phyloP scores from a whole-genome alignment of 2,113 vertebrate species.

The Buteo buteo region DNA sequence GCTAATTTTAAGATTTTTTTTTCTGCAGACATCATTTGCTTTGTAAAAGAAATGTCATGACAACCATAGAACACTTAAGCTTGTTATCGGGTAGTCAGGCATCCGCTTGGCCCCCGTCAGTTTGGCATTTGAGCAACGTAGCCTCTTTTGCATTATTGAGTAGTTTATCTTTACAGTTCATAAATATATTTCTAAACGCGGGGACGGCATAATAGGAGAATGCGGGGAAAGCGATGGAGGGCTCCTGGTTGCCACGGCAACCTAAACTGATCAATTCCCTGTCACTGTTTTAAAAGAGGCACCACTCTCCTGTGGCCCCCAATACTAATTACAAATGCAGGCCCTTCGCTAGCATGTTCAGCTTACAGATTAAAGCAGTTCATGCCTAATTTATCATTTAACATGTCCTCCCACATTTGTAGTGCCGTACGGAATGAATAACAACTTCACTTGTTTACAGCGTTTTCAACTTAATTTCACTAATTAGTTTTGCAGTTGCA shows the following conservation, averaged over 20 bases:
- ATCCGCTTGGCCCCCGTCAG: slow-evolving; percentile 62
- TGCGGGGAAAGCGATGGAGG: slow-evolving; percentile 55
- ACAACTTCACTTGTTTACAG: slow-evolving; percentile 75
- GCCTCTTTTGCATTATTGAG: slow-evolving; percentile 74
- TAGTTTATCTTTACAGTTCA: slow-evolving; percentile 73
- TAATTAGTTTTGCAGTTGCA: slow-evolving; percentile 72
- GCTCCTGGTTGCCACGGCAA: slow-evolving; percentile 77
- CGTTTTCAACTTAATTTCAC: slow-evolving; percentile 73
- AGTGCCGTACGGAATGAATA: slow-evolving; percentile 69
- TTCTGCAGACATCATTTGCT: slow-evolving; percentile 73
- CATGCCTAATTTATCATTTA: slow-evolving; percentile 82
- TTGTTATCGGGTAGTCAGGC: slow-evolving; percentile 67
- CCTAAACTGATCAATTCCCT: slow-evolving; percentile 86
- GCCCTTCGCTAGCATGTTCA: slow-evolving; percentile 74
- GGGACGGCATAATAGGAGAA: slow-evolving; percentile 54
- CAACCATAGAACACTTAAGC: slow-evolving; percentile 70
- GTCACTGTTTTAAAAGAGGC: slow-evolving; percentile 78
- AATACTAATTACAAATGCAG: slow-evolving; percentile 81
- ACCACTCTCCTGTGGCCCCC: slow-evolving; percentile 75
- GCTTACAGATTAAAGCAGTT: slow-evolving; percentile 76
- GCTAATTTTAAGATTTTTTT: slow-evolving; percentile 72
- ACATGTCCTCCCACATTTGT: slow-evolving; percentile 75
- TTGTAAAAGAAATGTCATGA: slow-evolving; percentile 75
- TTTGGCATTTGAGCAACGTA: slow-evolving; percentile 65
- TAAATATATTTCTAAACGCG: slow-evolving; percentile 73